Evolutionary conservation across 2,797 vertebrate genomes (phyloP).

Genomic region (Merluccius polli): DNA sequence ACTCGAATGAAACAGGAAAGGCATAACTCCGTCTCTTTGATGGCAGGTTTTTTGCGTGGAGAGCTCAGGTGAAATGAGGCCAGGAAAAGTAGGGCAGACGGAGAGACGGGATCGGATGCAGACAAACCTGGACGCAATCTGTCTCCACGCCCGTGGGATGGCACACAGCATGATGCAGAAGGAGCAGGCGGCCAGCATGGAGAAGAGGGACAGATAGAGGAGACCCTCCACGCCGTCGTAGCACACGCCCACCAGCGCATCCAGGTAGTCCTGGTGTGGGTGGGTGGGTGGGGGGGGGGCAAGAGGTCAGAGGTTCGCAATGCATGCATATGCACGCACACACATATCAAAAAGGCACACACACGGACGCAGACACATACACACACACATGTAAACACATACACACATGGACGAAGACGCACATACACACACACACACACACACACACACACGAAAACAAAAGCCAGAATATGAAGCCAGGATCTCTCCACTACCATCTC

Average conservation of each 20-base stretch:
- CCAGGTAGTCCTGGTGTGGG: conserved; percentile 86
- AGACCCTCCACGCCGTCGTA: conserved; percentile 91
- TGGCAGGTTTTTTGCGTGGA: too few relatives aligned
- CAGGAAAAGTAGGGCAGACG: conserved; percentile 1
- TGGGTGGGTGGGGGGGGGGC: neutral
- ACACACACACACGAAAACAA: too few relatives aligned
- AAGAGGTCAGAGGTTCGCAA: conserved; percentile 5
- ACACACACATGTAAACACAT: too few relatives aligned
- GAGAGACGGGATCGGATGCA: conserved; percentile 22
- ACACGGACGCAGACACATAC: too few relatives aligned
- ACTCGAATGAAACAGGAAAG: too few relatives aligned
- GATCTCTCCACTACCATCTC: too few relatives aligned
- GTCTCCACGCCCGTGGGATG: conserved; percentile 82
- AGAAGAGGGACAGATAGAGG: conserved; percentile 91
- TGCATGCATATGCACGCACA: neutral
- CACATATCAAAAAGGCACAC: neutral
- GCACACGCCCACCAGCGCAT: conserved; percentile 88
- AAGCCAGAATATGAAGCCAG: too few relatives aligned
- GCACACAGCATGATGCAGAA: conserved; percentile 88
- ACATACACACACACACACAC: too few relatives aligned
- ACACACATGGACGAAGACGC: too few relatives aligned
- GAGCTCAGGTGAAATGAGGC: neutral
- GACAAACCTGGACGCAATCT: conserved; percentile 77
- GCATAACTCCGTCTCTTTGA: too few relatives aligned
- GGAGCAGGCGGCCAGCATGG: conserved; percentile 80